Evolutionary conservation across 2,113 vertebrate species (phyloP).

Genomic region (Sus scrofa): T2T-Sscrofa CM000819.6:137095001-137095500

Average conservation of each 20-base stretch:
- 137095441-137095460: not conserved
- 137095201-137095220: not conserved
- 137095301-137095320: not conserved
- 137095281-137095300: constrained; percentile 31
- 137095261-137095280: not conserved
- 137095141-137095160: not conserved
- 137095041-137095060: constrained; percentile 12
- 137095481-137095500: constrained; percentile 12
- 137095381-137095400: constrained; percentile 24
- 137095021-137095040: constrained; percentile 47
- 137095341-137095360: not conserved
- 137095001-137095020: constrained; percentile 41
- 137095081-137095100: not conserved
- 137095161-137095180: not conserved
- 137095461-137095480: constrained; percentile 18
- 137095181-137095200: not conserved
- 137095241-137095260: not conserved
- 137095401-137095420: not conserved
- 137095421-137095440: not conserved
- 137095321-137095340: not conserved
- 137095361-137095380: not conserved
- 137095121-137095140: not conserved
- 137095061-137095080: not conserved
- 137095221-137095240: not conserved
- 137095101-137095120: not conserved